Conservation (phyloP, 2,113 vertebrate genomes). For the Heteronetta atricapilla region DNA sequence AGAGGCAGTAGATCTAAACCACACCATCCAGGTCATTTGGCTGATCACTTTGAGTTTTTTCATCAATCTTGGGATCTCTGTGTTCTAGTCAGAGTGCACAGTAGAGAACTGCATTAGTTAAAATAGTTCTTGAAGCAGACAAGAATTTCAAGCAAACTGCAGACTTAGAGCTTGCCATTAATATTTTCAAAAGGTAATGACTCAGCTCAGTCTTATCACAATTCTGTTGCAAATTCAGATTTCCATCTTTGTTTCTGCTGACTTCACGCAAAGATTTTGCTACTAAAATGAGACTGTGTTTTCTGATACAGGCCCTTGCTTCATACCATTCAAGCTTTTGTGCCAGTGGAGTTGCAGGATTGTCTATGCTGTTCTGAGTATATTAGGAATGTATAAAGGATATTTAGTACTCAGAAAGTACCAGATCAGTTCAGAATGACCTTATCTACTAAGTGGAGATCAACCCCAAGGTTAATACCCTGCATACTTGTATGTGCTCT, state of each 20-base stretch:
- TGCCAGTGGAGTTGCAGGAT: background rate
- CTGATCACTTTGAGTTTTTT: background rate
- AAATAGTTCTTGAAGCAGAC: constrained; percentile 1
- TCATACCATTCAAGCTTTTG: background rate
- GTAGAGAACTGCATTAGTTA: background rate
- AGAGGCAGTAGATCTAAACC: background rate
- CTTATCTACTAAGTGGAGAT: background rate
- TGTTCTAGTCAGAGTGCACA: background rate
- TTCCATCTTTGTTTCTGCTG: constrained; percentile 34
- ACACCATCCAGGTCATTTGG: background rate
- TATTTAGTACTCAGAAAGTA: background rate
- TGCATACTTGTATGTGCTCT: background rate
- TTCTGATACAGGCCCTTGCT: constrained; percentile 1
- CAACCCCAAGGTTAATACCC: background rate
- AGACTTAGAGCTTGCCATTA: background rate
- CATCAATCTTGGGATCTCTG: background rate
- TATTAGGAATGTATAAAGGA: background rate
- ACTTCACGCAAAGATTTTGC: background rate
- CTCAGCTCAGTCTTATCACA: constrained; percentile 15
- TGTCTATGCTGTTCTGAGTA: background rate
- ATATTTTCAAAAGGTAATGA: constrained; percentile 29
- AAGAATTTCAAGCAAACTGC: background rate
- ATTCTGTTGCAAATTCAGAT: background rate
- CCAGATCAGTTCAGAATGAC: background rate
- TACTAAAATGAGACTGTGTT: background rate